Evolutionary conservation across 1,140 invertebrate species (phyloP), one percentile per base, ranked within the genome.

Genomic region (Tigriopus japonicus): DNA sequence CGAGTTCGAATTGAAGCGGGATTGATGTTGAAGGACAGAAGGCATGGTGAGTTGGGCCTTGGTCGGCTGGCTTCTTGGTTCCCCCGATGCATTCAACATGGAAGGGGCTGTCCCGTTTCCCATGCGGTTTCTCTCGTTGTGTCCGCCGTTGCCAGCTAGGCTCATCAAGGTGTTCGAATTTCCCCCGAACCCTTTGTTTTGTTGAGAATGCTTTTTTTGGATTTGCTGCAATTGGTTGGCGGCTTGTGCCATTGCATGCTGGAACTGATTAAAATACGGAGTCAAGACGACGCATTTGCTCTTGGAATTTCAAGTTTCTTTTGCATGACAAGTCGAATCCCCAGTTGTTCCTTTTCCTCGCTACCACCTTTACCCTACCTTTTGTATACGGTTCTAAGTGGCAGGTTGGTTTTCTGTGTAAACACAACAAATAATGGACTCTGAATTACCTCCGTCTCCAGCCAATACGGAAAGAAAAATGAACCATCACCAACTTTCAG

Each of bases 141-240:
- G 53, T 6, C 42, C 68, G 65, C 21, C 66, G 65, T 7, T 64
- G 60, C n/a, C 65, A 62, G 12, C 64, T 64, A 14, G 66, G 64
- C 21, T 65, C 64, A 42, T 64, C 62, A 55, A 66, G 65, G 51
- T 67, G 72, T 24, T 70, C 70, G 52, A 66, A 69, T 21, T 72
- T 68, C 61, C 73, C 70, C 60, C 73, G 71, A 52, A 74, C 72
- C 67, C 75, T 73, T 63, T 76, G 78, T 41, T 58, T 58, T 58
- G 19, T 28, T 28, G 17, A 5, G 21, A 17, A 61, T 85, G 84
- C 56, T 83, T 79, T 68, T 87, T 84, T 64, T 87, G 82, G 54
- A 85, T 72, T 60, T 84, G 84, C 64, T 86, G 82, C 42, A 86
- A 75, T 63, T 86, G 85, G 70, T 87, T 85, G 0, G 84, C 84